Base-by-base conservation (phyloP, 2,888 invertebrate species). In the Thymelicus sylvestris region DNA sequence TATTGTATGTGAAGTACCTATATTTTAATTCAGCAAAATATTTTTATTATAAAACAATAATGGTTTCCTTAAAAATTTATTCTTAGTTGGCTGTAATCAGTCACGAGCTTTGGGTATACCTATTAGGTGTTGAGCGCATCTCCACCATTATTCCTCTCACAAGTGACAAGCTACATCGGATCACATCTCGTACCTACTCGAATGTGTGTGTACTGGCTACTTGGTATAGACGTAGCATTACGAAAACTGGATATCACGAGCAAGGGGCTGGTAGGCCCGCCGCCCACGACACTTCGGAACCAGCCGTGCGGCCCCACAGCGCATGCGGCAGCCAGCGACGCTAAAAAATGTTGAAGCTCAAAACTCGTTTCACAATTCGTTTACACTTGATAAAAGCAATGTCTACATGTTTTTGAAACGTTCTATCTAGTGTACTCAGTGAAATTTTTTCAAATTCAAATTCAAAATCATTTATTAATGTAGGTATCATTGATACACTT, bases 331-430 rank as follows among this genome's bases (percentile, higher is more conserved):
- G 31, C 79, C 81, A 76, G 82, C 78, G 82, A 82, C 83, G 81
- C 85, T 85, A 84, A 89, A 84, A 89, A 89, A 87, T 88, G 87
- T 88, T 86, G 82, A 87, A 86, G 85, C 80, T 76, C 74, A 78
- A 89, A 90, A 91, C 91, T 83, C 78, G 91, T 89, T 90, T 86
- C 82, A 83, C 83, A 88, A 86, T 66, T 66, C 31, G 66, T 66
- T 31, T 48, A 59, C 66, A 48, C 48, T 59, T 66, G 59, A 66
- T 66, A 59, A 66, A 66, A 12, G 52, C 59, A 59, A 55, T 55
- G 66, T 59, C 59, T 38, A 59, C 47, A 44, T 44, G 47, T 47
- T 61, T 61, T 50, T 52, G 13, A 61, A 50, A 61, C 47, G 59
- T 12, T 38, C 57, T 31, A 47, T 59, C 55, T 48, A 55, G 48